Evolutionary conservation across 1,140 invertebrate species (phyloP).

Genomic region (Paracyclopina nana): DNA sequence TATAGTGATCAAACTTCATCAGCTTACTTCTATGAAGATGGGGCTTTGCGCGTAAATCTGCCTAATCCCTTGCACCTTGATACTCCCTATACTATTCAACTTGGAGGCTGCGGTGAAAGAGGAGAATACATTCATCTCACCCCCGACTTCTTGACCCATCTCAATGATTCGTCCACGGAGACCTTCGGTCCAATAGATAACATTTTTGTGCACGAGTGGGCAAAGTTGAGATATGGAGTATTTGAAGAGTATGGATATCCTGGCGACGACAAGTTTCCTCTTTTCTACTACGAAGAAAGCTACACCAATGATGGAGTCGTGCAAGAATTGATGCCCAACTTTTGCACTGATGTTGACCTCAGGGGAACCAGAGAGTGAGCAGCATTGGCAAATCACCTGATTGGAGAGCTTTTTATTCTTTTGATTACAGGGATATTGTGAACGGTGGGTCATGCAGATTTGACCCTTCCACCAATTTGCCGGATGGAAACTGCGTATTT

Average conservation of each 20-base stretch:
- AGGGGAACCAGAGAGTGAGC: constrained; percentile 16
- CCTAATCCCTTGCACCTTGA: constrained; percentile 19
- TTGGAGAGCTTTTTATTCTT: no score
- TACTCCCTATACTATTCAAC: constrained; percentile 22
- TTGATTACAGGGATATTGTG: no score
- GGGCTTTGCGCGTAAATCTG: constrained; percentile 18
- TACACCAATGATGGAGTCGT: constrained; percentile 10
- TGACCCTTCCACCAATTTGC: no score
- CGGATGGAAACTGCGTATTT: constrained; percentile 8
- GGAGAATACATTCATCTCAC: constrained; percentile 25
- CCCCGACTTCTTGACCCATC: constrained; percentile 21
- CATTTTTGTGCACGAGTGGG: constrained; percentile 27
- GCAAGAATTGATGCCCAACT: constrained; percentile 16
- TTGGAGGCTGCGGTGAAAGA: constrained; percentile 24
- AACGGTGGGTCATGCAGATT: no score
- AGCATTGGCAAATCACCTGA: neutral
- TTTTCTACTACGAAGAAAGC: constrained; percentile 20
- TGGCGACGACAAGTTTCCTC: constrained; percentile 19
- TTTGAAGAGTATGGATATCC: constrained; percentile 25
- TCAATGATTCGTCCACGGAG: constrained; percentile 17
- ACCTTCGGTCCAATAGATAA: constrained; percentile 20
- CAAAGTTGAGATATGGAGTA: constrained; percentile 27
- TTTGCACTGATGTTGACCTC: constrained; percentile 17
- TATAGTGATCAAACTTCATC: no score
- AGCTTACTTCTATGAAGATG: no score